Percentiles rank a stretch among this genome's conserved stretches.
Evolutionary conservation across 2,888 invertebrate species (phyloP).

Genomic region (Automeris io): DNA sequence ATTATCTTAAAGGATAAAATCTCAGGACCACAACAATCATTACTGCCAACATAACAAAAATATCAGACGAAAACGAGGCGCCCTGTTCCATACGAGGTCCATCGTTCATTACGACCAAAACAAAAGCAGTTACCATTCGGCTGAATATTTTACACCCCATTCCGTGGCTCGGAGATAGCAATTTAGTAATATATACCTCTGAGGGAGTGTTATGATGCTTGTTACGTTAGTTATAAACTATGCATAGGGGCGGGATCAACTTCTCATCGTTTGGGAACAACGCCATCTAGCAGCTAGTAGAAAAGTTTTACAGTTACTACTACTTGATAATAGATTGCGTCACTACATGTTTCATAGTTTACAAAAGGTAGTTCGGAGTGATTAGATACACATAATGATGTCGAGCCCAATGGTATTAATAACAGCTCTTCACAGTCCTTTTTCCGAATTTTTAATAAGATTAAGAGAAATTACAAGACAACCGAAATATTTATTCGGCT

Average conservation of each 20-base stretch:
- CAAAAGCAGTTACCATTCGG: conserved; percentile 63
- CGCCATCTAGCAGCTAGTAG: conserved; percentile 39
- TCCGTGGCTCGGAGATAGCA: conserved; percentile 48
- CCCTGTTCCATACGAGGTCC: conserved; percentile 26
- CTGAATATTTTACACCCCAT: conserved; percentile 70
- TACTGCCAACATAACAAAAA: conserved; percentile 20
- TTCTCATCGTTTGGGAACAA: conserved; percentile 31
- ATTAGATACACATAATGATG: too few relatives aligned
- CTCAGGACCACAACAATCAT: neutral
- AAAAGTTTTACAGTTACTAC: conserved; percentile 15
- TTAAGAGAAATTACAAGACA: too few relatives aligned
- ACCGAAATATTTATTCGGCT: too few relatives aligned
- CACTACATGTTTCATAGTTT: conserved; percentile 5
- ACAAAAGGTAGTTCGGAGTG: neutral
- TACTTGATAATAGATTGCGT: conserved; percentile 33
- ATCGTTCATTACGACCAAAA: conserved; percentile 59
- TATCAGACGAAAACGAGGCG: conserved; percentile 18
- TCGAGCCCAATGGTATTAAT: too few relatives aligned
- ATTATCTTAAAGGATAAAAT: too few relatives aligned
- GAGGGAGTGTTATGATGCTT: conserved; percentile 58
- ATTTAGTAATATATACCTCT: conserved; percentile 59
- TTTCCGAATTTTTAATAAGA: too few relatives aligned
- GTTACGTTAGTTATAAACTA: conserved; percentile 46
- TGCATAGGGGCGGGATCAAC: conserved; percentile 59
- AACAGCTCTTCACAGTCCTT: too few relatives aligned